Evolutionary conservation across 2,113 vertebrate genomes (phyloP).

Genomic region (Calidris pygmaea): DNA sequence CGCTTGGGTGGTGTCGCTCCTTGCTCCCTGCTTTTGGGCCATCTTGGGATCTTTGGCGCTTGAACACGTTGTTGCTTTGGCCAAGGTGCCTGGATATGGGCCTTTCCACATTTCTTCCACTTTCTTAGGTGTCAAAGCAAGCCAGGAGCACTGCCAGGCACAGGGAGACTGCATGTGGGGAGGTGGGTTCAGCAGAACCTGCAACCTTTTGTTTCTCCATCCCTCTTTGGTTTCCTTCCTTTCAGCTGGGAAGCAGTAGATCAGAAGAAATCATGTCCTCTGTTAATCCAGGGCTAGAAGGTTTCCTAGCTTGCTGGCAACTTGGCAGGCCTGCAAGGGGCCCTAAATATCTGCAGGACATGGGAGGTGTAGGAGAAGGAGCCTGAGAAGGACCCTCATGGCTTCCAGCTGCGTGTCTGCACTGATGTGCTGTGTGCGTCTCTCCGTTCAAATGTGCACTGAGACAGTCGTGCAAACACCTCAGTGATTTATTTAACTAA

Average conservation of each 20-base stretch:
- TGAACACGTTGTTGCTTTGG: fast-evolving
- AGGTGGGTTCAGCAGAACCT: background rate
- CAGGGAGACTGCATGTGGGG: too few relatives aligned
- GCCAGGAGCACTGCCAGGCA: too few relatives aligned
- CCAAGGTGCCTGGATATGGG: fast-evolving
- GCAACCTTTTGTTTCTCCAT: background rate
- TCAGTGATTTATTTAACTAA: background rate
- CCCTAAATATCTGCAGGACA: background rate
- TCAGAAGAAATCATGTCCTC: background rate
- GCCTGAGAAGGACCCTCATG: background rate
- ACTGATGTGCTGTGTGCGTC: background rate
- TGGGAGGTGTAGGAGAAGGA: background rate
- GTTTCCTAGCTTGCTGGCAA: background rate
- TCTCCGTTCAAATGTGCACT: fast-evolving
- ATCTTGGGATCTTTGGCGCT: background rate
- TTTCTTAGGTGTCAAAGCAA: background rate
- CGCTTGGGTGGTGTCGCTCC: background rate
- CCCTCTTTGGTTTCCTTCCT: background rate
- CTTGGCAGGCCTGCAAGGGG: background rate
- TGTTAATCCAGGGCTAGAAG: background rate
- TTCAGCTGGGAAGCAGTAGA: background rate
- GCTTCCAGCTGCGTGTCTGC: background rate
- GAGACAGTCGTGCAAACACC: too few relatives aligned
- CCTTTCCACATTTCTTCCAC: background rate
- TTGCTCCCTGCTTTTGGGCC: background rate